Base-by-base conservation (phyloP, 2,888 invertebrate genomes). In the Odiellus spinosus region DNA sequence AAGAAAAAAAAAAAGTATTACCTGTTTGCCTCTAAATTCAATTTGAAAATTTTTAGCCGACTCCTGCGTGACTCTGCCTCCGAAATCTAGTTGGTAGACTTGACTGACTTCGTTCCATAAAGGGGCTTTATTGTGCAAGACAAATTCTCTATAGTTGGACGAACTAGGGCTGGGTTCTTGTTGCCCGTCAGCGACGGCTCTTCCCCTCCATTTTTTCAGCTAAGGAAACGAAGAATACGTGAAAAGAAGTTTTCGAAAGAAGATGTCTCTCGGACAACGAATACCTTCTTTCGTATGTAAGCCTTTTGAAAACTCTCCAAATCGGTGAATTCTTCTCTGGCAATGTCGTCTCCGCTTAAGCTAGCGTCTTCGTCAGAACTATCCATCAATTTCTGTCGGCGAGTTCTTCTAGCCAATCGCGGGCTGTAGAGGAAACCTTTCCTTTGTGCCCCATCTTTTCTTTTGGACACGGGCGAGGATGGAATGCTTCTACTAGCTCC, bases 41-140 rank as follows among this genome's bases (percentile, higher is more conserved):
- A 98, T 95, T 71, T 98, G 96, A 67, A 98, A 98, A 71, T 98
- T 98, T 70, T 98, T 98, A 14, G 96, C 96, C 39, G 93, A 95
- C 67, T 98, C 96, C 68, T 96, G 96, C 3, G 96, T 98, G 50
- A 98, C 98, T 55, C 98, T 74, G 11, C 98, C 98, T 3, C 96
- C 96, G 70, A 98, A 98, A 71, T 98, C 98, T 40, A 98, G 73
- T 64, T 96, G 96, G 70, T 96, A 98, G 12, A 98, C 96, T 68
- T 98, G 96, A 64, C 88, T 91, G 68, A 85, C 86, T 69, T 98
- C 96, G 67, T 98, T 98, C 98, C 98, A 98, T 77, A 91, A 81
- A 12, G 91, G 91, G 8, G 82, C 80, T 68, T 98, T 96, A 69
- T 98, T 98, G 69, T 93, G 90, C 85, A 95, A 88, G 41, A 88